Conservation (phyloP, 1,140 invertebrate genomes). For the Drosophila arawakana region DNA sequence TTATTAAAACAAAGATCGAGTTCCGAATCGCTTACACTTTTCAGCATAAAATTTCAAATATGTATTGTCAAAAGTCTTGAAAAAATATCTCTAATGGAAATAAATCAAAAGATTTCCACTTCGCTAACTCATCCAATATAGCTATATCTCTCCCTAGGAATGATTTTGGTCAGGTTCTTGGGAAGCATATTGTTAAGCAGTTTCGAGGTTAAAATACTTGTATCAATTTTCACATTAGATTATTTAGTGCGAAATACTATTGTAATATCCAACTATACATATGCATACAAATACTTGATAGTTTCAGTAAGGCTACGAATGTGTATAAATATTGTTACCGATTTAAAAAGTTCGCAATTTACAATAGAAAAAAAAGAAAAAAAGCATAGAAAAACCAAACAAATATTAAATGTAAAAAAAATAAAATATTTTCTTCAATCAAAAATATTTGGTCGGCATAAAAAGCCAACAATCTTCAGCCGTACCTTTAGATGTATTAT, state of each 20-base stretch:
- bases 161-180: slow-evolving; percentile 6
- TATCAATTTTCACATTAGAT: slow-evolving; percentile 37
- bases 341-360: slow-evolving; percentile 63
- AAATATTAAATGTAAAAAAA: slow-evolving; percentile 58
- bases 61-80: not conserved
- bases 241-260: slow-evolving; percentile 22
- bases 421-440: slow-evolving; percentile 77
- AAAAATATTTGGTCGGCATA: slow-evolving; percentile 17
- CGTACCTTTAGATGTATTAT: not conserved
- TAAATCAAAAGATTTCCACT: not conserved
- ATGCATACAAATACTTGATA: slow-evolving; percentile 23
- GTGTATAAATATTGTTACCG: slow-evolving; percentile 75
- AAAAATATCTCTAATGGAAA: not conserved
- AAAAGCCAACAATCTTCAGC: slow-evolving; percentile 3
- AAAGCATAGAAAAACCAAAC: slow-evolving; percentile 42
- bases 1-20: no score
- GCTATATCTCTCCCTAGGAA: slow-evolving; percentile 3
- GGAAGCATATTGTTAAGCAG: not conserved
- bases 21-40: not conserved
- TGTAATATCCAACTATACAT: slow-evolving; percentile 54
- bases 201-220: slow-evolving; percentile 1
- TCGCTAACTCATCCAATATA: not conserved
- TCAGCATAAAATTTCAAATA: not conserved
- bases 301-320: slow-evolving; percentile 1
- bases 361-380: slow-evolving; percentile 29